These are phyloP conservation scores for Bolborhynchus lineola DNA, from an alignment of 2,113 vertebrate species.

Conservation along the genomic window DNA sequence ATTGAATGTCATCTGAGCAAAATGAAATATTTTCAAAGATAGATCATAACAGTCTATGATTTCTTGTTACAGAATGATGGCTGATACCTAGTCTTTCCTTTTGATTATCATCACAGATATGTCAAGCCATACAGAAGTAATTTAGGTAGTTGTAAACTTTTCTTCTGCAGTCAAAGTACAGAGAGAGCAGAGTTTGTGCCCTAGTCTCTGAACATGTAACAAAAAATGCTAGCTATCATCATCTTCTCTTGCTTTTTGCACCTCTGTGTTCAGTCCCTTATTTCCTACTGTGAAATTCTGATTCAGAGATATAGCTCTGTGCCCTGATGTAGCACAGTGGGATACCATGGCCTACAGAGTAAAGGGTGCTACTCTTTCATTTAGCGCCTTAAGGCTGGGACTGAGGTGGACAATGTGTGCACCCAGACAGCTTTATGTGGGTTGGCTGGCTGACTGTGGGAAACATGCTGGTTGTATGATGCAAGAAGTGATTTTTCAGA, in stretches of 20 bases:
- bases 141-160: background rate
- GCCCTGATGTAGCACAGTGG: background rate
- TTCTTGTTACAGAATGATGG: background rate
- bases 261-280: background rate
- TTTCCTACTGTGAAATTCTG: background rate
- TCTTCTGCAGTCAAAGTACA: background rate
- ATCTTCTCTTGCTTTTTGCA: background rate
- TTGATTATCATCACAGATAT: constrained; percentile 1
- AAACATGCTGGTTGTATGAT: background rate
- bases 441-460: background rate
- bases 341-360: background rate
- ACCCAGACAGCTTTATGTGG: background rate
- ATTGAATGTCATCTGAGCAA: background rate
- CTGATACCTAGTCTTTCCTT: background rate
- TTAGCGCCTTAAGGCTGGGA: background rate
- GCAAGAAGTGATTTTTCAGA: background rate
- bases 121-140: background rate
- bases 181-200: background rate
- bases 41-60: background rate
- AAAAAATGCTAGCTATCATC: background rate
- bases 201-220: background rate
- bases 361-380: background rate
- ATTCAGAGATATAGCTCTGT: background rate
- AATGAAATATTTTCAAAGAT: background rate
- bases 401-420: background rate